Conservation (phyloP, 2,888 invertebrate genomes). For the Candidula unifasciata region DNA sequence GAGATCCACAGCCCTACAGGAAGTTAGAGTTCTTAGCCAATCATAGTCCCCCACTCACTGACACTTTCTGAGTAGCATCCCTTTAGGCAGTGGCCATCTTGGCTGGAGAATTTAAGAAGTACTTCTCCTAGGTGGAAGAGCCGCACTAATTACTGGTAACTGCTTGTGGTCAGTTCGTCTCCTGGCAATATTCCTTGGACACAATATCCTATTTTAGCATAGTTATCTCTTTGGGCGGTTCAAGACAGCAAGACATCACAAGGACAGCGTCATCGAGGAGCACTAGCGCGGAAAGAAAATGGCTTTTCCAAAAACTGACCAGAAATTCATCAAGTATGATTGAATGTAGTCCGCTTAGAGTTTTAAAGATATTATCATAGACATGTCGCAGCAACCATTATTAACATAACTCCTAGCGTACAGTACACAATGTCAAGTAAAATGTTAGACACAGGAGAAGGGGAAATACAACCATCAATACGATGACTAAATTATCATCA, state of each 20-base stretch:
- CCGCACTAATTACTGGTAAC: constrained; percentile 39
- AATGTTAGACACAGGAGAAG: too few relatives aligned
- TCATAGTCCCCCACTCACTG: constrained; percentile 29
- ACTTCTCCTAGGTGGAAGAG: background rate
- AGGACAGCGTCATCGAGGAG: constrained; percentile 6
- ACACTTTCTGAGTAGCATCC: constrained; percentile 27
- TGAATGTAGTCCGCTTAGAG: background rate
- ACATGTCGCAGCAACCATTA: too few relatives aligned
- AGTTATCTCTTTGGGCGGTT: background rate
- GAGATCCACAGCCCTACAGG: constrained; percentile 36
- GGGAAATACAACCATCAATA: too few relatives aligned
- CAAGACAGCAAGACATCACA: background rate
- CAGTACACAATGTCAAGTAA: too few relatives aligned
- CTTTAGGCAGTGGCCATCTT: constrained; percentile 36
- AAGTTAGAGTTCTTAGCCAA: constrained; percentile 42
- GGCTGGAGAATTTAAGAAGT: constrained; percentile 28
- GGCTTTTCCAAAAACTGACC: background rate
- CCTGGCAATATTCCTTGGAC: constrained; percentile 23
- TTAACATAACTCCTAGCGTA: too few relatives aligned
- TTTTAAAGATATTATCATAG: too few relatives aligned
- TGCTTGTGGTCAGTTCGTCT: constrained; percentile 32
- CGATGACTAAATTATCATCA: constrained; percentile 14
- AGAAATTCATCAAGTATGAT: background rate
- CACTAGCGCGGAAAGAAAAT: background rate
- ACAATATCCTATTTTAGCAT: constrained; percentile 14